Evolutionary conservation across 2,888 invertebrate genomes (phyloP), one percentile per base, ranked within the genome.

Genomic region (Deilephila porcellus): DNA sequence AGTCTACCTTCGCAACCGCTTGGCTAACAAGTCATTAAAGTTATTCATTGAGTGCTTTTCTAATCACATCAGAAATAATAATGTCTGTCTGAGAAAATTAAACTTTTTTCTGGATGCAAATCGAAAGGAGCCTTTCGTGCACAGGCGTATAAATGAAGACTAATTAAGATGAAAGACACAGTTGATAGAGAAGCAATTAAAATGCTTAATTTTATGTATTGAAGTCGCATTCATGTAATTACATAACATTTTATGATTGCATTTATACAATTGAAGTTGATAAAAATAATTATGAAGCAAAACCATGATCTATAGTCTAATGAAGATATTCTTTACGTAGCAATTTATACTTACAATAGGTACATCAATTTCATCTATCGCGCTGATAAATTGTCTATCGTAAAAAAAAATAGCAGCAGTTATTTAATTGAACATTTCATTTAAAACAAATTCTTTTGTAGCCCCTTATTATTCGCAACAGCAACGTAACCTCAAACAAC

Each of bases 301-400:
- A 17, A 14, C 29, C 1, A 60, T 7, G 1, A 25, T 29, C 60
- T 29, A 60, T 60, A 29, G 29, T 60, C 17, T 60, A 60, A 60
- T 60, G 60, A 60, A 60, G 29, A 25, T 60, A 60, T 60, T 32
- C 60, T 60, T 60, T 29, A 29, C 11, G 29, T 25, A 60, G 60
- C 60, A 60, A 32, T 60, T 29, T 25, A 14, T 60, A 17, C 17
- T 45, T 11, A 3, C 6, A 60, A 60, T 25, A 25, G 25, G 1
- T 25, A 29, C 25, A 60, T 60, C 11, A 32, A 60, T 32, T 32
- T 32, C 3, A 60, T 11, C 29, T 25, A 60, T 60, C 17, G 25
- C 56, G 17, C 14, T 32, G 11, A 19, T n/a, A 3, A 56, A 32
- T 60, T 60, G 29, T 32, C 29, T 60, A 32, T 60, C 25, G 60